Evolutionary conservation across 1,140 invertebrate species (phyloP).

Genomic region (Brachionus asplanchnoidis): DNA sequence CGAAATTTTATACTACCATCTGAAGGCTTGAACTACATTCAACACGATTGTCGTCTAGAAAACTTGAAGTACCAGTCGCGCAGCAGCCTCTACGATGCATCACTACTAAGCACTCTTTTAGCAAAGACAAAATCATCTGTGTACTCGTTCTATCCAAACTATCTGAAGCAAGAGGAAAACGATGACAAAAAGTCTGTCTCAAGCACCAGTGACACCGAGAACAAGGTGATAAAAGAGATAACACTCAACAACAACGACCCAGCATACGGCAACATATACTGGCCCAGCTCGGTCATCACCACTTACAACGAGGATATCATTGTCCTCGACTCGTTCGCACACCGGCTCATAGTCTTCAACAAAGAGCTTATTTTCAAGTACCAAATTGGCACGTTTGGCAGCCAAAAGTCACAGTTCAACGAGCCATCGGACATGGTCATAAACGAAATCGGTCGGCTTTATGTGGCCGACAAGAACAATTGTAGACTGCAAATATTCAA

Average conservation of each 20-base stretch:
- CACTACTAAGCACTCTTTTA: neutral
- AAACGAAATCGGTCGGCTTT: slow-evolving; percentile 7
- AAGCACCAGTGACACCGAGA: neutral
- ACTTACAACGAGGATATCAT: slow-evolving; percentile 26
- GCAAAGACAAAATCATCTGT: neutral
- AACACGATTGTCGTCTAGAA: slow-evolving; percentile 29
- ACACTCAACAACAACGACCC: neutral
- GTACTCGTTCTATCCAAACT: neutral
- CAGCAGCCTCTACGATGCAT: slow-evolving; percentile 10
- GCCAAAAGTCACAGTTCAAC: neutral
- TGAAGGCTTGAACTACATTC: slow-evolving; percentile 19
- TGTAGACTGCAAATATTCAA: slow-evolving; percentile 25
- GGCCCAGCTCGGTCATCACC: neutral
- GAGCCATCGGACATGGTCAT: slow-evolving; percentile 9
- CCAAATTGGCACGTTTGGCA: neutral
- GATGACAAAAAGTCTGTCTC: neutral
- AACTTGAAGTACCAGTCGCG: slow-evolving; percentile 17
- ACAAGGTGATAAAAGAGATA: slow-evolving; percentile 16
- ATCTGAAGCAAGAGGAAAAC: neutral
- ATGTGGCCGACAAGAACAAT: slow-evolving; percentile 39
- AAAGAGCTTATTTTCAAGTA: slow-evolving; percentile 22
- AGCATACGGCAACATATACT: neutral
- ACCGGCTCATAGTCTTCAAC: slow-evolving; percentile 11
- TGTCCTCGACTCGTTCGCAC: neutral
- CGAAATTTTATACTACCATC: slow-evolving; percentile 37